These are phyloP conservation scores for Hirtodrosophila confusa DNA, from an alignment of 2,888 invertebrate species.

Conservation along the genomic window DNA sequence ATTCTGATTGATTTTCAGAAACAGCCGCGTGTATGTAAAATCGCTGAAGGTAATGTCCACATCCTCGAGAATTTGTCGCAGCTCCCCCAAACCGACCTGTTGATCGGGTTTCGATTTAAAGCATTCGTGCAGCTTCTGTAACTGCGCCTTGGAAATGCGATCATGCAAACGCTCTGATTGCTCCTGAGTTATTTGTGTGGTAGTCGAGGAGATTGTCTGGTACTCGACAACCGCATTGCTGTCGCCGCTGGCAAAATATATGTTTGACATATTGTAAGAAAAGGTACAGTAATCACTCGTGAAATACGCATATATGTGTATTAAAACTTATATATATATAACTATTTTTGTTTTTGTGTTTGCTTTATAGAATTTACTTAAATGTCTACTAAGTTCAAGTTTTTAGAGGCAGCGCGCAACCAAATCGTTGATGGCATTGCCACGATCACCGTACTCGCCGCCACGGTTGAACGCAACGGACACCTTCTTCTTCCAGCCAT, in stretches of 20 bases:
- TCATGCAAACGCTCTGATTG: conserved; percentile 80
- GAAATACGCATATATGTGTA: conserved; percentile 24
- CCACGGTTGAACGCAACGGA: conserved; percentile 82
- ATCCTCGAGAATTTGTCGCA: conserved; percentile 68
- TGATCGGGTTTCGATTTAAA: conserved; percentile 61
- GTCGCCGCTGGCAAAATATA: conserved; percentile 42
- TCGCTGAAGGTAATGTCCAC: conserved; percentile 82
- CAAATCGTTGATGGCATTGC: conserved; percentile 81
- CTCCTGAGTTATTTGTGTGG: conserved; percentile 36
- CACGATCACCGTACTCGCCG: conserved; percentile 84
- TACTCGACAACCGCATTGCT: conserved; percentile 63
- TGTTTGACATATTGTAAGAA: conserved; percentile 41
- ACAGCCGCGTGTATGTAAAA: conserved; percentile 87
- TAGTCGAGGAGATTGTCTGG: conserved; percentile 72
- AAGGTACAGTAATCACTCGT: conserved; percentile 8
- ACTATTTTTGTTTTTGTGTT: conserved; percentile 35
- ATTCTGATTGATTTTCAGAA: conserved; percentile 87
- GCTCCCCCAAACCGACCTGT: conserved; percentile 64
- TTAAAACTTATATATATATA: conserved; percentile 34
- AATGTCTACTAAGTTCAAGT: conserved; percentile 52
- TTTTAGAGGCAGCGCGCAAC: conserved; percentile 81
- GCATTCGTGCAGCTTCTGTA: conserved; percentile 68
- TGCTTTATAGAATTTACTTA: conserved; percentile 38
- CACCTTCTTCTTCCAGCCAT: conserved; percentile 83
- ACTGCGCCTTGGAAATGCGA: conserved; percentile 75